Evolutionary conservation across 2,888 invertebrate genomes (phyloP).

Genomic region (Noctua janthina): DNA sequence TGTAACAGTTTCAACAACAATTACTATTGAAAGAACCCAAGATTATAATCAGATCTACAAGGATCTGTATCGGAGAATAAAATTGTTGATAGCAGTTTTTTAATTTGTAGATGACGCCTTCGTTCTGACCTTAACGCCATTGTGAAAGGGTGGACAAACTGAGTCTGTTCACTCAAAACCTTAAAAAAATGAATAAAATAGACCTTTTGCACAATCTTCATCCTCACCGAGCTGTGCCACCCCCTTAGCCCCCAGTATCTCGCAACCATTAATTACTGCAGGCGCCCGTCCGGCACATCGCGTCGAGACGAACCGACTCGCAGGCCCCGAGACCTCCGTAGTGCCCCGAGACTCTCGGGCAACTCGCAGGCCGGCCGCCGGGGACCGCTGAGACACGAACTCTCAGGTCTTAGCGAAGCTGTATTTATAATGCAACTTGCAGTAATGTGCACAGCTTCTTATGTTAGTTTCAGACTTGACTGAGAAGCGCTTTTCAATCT

Average conservation of each 20-base stretch:
- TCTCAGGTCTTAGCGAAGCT: constrained; percentile 10
- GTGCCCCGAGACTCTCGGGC: background rate
- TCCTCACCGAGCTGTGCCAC: background rate
- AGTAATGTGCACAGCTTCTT: constrained; percentile 20
- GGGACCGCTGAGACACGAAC: constrained; percentile 20
- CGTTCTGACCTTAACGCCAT: background rate
- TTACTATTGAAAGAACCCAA: background rate
- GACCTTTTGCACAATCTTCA: constrained; percentile 27
- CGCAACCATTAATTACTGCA: constrained; percentile 38
- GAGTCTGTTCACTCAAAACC: background rate
- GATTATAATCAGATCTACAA: too few relatives aligned
- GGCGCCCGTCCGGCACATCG: constrained; percentile 18
- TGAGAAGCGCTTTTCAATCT: background rate
- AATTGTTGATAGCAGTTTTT: background rate
- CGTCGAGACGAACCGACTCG: constrained; percentile 15
- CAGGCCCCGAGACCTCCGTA: background rate
- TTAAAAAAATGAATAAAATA: background rate
- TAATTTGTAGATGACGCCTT: background rate
- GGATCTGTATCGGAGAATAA: too few relatives aligned
- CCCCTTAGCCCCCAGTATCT: background rate
- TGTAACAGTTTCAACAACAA: background rate
- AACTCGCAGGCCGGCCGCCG: background rate
- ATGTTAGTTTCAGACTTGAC: constrained; percentile 9
- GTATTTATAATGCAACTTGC: constrained; percentile 30
- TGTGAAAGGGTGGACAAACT: background rate